A percentile compares a stretch with the other conserved stretches of the same genome.
These are phyloP conservation scores for Psilopsiagon aymara DNA, from an alignment of 2,113 vertebrate genomes.

Conservation along the genomic window DNA sequence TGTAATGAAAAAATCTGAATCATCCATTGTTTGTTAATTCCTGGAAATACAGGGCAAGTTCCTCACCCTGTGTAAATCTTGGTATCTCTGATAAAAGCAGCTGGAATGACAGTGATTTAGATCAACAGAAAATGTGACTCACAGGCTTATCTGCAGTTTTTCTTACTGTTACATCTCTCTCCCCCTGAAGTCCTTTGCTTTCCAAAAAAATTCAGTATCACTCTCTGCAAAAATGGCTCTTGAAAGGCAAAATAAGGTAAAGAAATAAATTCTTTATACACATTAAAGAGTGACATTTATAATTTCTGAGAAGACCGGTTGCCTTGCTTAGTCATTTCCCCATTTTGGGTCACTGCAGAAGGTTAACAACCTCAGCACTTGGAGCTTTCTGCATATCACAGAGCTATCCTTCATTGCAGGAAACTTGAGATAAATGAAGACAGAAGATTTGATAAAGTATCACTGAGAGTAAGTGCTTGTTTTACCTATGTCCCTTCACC, in stretches of 20 bases:
- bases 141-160: constrained; percentile 27
- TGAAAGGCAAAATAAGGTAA: constrained; percentile 35
- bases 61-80: background rate
- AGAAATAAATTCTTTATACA: background rate
- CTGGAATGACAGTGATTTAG: constrained; percentile 12
- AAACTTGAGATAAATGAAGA: background rate
- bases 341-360: constrained; percentile 9
- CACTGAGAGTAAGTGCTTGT: background rate
- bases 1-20: background rate
- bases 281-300: background rate
- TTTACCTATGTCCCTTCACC: background rate
- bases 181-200: constrained; percentile 1
- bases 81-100: background rate
- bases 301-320: background rate
- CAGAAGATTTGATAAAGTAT: background rate
- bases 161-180: constrained; percentile 23
- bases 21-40: background rate
- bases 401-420: background rate
- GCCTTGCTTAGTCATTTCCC: constrained; percentile 12
- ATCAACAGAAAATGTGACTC: constrained; percentile 60
- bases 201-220: constrained; percentile 35
- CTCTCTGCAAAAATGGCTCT: background rate
- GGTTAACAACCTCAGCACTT: background rate
- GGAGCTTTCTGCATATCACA: background rate
- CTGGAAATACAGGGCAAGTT: constrained; percentile 30